phyloP scores from a whole-genome alignment of 2,888 invertebrate species.

The Notodromas monacha region DNA sequence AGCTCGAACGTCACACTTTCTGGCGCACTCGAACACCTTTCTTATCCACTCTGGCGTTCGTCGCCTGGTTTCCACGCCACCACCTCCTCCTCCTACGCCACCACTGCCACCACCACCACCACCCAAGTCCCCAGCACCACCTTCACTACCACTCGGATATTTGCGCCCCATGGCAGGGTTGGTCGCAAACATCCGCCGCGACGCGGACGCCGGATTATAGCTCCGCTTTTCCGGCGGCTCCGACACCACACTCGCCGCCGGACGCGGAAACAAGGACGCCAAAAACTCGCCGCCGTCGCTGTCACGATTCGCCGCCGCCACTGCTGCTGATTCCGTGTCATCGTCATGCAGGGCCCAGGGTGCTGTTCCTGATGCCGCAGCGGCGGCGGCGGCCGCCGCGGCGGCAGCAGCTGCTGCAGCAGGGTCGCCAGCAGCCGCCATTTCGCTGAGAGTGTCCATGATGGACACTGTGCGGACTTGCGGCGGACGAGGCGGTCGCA shows the following conservation, averaged over 20 bases:
- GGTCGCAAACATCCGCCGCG: too few relatives aligned
- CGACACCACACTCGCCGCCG: not conserved
- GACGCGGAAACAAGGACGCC: not conserved
- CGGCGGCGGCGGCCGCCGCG: too few relatives aligned
- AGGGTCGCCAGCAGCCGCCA: conserved; percentile 12
- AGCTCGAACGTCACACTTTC: conserved; percentile 14
- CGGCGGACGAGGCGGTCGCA: not conserved
- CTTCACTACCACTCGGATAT: too few relatives aligned
- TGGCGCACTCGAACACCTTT: conserved; percentile 15
- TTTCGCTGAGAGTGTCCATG: conserved; percentile 14
- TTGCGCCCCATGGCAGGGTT: conserved; percentile 5
- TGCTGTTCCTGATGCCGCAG: too few relatives aligned
- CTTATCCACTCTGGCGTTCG: conserved; percentile 16
- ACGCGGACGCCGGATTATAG: not conserved
- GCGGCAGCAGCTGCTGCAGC: conserved; percentile 8
- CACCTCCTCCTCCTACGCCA: too few relatives aligned
- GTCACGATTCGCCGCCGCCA: not conserved
- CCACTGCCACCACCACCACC: too few relatives aligned
- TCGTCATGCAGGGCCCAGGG: too few relatives aligned
- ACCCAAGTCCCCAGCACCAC: too few relatives aligned
- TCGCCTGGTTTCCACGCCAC: conserved; percentile 10
- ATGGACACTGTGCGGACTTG: conserved; percentile 13
- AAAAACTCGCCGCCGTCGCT: not conserved
- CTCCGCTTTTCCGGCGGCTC: not conserved
- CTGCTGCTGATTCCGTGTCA: too few relatives aligned